Evolutionary conservation across 2,797 vertebrate genomes (phyloP).

Genomic region (Zenarchopterus dispar): DNA sequence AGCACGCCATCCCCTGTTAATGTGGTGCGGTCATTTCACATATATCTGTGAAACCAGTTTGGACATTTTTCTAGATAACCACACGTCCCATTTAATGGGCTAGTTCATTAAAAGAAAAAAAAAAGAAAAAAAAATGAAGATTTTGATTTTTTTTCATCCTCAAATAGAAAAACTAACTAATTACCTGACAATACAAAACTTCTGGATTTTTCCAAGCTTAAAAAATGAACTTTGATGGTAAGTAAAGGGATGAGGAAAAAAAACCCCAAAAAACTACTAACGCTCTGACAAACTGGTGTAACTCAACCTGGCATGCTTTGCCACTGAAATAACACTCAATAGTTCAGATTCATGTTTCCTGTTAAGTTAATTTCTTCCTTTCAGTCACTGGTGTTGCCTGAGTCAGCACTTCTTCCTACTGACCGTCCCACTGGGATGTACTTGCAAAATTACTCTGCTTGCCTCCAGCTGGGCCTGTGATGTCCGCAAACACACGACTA

Average conservation of each 20-base stretch:
- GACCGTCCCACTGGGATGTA: slow-evolving; percentile 19
- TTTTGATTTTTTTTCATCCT: too few relatives aligned
- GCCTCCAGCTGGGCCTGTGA: slow-evolving; percentile 32
- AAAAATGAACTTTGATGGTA: slow-evolving; percentile 14
- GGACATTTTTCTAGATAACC: background rate
- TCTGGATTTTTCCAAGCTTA: slow-evolving; percentile 11
- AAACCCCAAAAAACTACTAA: background rate
- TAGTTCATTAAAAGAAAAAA: background rate
- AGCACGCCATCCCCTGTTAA: background rate
- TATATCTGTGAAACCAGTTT: background rate
- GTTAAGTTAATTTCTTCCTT: background rate
- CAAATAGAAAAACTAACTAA: slow-evolving; percentile 1
- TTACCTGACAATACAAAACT: background rate
- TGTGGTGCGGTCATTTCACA: background rate
- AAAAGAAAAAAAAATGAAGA: too few relatives aligned
- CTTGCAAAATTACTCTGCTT: slow-evolving; percentile 41
- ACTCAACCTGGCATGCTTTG: background rate
- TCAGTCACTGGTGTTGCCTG: slow-evolving; percentile 9
- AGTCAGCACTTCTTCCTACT: slow-evolving; percentile 29
- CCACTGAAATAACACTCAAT: background rate
- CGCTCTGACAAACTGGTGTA: background rate
- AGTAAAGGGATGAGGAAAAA: background rate
- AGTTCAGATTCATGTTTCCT: slow-evolving; percentile 2
- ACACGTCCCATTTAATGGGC: background rate
- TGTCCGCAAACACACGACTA: slow-evolving; percentile 25